Evolutionary conservation across 2,797 vertebrate genomes (phyloP).

Genomic region (Hirundo rustica): DNA sequence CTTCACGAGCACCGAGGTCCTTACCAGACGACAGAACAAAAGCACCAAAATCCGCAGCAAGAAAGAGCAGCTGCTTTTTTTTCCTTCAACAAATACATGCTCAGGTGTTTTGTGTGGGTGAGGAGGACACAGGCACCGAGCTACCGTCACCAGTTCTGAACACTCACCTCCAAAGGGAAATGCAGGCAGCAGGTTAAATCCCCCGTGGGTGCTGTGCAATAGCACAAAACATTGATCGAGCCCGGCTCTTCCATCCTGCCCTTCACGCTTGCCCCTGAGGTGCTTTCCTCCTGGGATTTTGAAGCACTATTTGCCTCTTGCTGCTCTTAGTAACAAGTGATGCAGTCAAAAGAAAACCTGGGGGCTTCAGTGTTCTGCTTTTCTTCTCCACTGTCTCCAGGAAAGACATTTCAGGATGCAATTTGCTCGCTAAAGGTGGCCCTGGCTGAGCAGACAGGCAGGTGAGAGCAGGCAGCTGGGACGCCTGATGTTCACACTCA

Average conservation of each 20-base stretch:
- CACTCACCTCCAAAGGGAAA: neutral
- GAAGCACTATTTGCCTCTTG: neutral
- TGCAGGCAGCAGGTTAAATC: neutral
- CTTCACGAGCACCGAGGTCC: neutral
- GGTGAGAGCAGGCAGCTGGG: neutral
- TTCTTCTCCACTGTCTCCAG: neutral
- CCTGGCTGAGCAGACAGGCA: neutral
- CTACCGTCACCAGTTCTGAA: neutral
- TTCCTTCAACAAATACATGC: neutral
- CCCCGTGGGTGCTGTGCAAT: neutral
- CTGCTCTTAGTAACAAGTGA: neutral
- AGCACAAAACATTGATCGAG: neutral
- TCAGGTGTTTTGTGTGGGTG: neutral
- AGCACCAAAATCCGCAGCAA: neutral
- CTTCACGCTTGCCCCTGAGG: neutral
- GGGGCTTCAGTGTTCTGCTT: neutral
- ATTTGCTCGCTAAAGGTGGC: neutral
- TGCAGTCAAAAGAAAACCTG: neutral
- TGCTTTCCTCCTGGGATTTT: neutral
- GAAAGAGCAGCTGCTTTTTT: neutral
- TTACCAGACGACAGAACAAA: constrained; percentile 3
- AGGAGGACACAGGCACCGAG: neutral
- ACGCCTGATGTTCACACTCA: neutral
- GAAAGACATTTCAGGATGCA: neutral
- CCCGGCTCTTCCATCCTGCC: neutral